Base-by-base conservation (phyloP, 2,797 vertebrate genomes). In the Podarcis siculus region DNA sequence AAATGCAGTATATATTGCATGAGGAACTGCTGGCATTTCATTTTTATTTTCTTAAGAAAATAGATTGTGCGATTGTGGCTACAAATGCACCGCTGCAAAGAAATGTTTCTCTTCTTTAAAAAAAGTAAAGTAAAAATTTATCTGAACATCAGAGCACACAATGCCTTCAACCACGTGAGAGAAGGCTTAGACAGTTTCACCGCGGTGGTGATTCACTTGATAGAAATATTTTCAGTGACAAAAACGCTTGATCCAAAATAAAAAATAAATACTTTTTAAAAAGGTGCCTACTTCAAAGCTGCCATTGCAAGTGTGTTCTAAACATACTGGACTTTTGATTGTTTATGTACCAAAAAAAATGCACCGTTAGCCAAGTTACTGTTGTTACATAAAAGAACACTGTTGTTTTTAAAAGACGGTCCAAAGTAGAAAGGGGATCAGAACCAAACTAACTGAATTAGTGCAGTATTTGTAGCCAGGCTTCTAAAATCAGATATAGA, bases 51-150 rank as follows among this genome's bases (percentile, higher is more conserved):
- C 96, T 98, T 99, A 99, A 98, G 98, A 99, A 99, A 99, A 99
- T 99, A 99, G 98, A 98, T 98, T 99, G 98, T 99, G 98, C 98
- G 98, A 98, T 97, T 98, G 97, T 98, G 98, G 98, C 98, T 99
- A 99, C 98, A 98, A 85, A 98, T 98, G 97, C 98, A 98, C 98
- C 96, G 97, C 98, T 98, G 98, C 97, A 98, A 98, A 98, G 97
- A 96, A 96, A 97, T 96, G 96, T 94, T 87, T 89, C 13, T 66
- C 95, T 91, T 95, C 95, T 96, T 97, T 92, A 95, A 96, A 92
- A 93, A 96, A 96, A 92, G 94, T 86, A 66, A 93, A 95, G 85
- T 84, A 85, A 85, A 95, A 95, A 90, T 88, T 87, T 82, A 90
- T 12, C 91, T 94, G 92, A 95, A 97, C 91, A 93, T 94, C 93